Evolutionary conservation across 2,797 vertebrate species (phyloP).

Genomic region (Myripristis jacobus): DNA sequence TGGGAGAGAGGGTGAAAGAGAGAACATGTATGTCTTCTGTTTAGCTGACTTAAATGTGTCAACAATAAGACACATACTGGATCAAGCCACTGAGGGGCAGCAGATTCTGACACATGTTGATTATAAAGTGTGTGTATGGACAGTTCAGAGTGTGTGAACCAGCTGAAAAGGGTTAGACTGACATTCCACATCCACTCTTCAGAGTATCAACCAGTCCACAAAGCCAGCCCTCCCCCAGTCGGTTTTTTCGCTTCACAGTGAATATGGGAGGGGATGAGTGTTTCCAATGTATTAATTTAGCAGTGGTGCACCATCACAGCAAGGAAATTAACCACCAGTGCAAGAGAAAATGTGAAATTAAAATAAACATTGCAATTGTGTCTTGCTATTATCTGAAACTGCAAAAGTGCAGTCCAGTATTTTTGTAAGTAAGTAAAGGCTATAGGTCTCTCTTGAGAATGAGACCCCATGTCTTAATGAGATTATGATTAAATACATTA

Average conservation of each 20-base stretch:
- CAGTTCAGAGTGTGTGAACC: not conserved
- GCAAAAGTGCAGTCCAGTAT: too few species aligned
- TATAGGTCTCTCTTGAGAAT: too few species aligned
- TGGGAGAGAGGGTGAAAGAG: not conserved
- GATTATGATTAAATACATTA: too few species aligned
- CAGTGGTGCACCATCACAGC: too few species aligned
- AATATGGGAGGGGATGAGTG: too few species aligned
- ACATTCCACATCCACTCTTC: not conserved
- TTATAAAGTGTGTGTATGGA: not conserved
- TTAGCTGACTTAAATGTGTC: not conserved
- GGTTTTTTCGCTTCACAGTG: conserved; percentile 18
- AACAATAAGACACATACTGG: not conserved
- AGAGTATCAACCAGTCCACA: not conserved
- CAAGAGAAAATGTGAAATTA: too few species aligned
- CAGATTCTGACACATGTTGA: conserved; percentile 29
- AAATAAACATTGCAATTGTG: too few species aligned
- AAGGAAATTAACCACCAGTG: too few species aligned
- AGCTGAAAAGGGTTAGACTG: not conserved
- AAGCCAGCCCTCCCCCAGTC: not conserved
- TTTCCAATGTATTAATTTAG: too few species aligned
- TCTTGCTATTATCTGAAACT: too few species aligned
- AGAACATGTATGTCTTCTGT: not conserved
- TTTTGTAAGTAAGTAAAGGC: too few species aligned
- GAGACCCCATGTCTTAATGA: too few species aligned
- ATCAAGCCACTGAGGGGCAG: conserved; percentile 53